Evolutionary conservation across 2,888 invertebrate genomes (phyloP), one percentile per base, ranked within the genome.

Genomic region (Criorhina ranunculi): DNA sequence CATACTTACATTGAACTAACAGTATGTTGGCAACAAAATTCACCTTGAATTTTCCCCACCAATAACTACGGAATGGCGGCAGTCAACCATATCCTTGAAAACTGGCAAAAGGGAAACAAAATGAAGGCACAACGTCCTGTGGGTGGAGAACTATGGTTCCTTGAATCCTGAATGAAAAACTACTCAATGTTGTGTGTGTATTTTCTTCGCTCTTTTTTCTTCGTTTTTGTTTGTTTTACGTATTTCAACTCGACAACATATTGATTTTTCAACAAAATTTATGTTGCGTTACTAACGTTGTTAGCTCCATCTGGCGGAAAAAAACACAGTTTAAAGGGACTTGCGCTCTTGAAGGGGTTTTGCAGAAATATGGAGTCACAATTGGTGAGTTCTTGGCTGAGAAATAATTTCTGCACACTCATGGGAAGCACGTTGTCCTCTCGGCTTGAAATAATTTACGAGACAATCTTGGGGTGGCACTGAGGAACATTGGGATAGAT

Each of bases 381-480:
- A 44, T 40, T 11, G 42, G 4, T 33, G 29, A 17, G 59, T 46
- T 46, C 67, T 37, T 64, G 55, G 55, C 53, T 53, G 35, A 82
- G 60, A 55, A 78, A 66, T 46, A 46, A 59, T 67, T 46, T 78
- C 60, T 83, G 70, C 70, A 73, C 60, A 78, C 55, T 78, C 66
- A 55, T 55, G 55, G 42, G 55, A 70, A 78, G 70, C 78, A 78
- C 78, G 78, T 78, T 78, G 78, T 70, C 78, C 78, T 78, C 70
- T 78, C 70, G 69, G 70, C 70, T 78, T 70, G 78, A 78, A 78
- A 62, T 78, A 78, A 78, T 70, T 78, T 78, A 49, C 78, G 55
- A 78, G 37, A 55, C 70, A 42, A 37, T 55, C 57, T 29, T 46
- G 46, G 42, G 59, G 59, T 40, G 66, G 59, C n/a, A 17, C 19